A percentile compares a stretch with the other conserved stretches of the same genome.
Evolutionary conservation across 2,113 vertebrate species (phyloP).

Genomic region (Chaetorhynchus papuensis): DNA sequence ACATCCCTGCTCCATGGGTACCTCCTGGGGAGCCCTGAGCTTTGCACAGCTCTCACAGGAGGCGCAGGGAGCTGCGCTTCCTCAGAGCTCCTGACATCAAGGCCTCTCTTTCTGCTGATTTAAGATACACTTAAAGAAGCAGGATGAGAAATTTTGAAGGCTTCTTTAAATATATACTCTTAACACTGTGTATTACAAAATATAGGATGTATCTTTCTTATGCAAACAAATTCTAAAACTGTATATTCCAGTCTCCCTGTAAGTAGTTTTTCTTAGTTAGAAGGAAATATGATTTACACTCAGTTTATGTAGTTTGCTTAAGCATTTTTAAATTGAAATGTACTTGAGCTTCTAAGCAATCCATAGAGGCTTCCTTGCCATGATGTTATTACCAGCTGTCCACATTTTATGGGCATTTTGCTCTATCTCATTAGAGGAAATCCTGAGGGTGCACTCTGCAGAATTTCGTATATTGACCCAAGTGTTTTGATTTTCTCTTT

Average conservation of each 20-base stretch:
- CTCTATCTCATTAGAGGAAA: not conserved
- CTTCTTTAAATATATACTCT: not conserved
- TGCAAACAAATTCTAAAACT: not conserved
- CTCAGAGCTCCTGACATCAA: not conserved
- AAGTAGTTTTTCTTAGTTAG: not conserved
- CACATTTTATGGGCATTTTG: not conserved
- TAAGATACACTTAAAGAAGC: not conserved
- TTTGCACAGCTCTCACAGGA: not conserved
- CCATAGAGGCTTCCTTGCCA: not conserved
- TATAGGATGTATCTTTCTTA: not conserved
- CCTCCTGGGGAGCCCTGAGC: not conserved
- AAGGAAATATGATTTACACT: not conserved
- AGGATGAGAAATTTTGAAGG: not conserved
- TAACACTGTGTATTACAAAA: not conserved
- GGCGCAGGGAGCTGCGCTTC: not conserved
- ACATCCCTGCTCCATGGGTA: not conserved
- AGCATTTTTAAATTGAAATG: constrained; percentile 9
- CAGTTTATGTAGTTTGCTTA: not conserved
- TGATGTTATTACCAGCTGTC: constrained; percentile 10
- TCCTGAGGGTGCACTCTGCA: not conserved
- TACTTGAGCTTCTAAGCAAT: not conserved
- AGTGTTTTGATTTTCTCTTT: constrained; percentile 4
- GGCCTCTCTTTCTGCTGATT: not conserved
- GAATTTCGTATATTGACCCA: not conserved
- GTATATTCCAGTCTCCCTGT: not conserved